These are phyloP conservation scores for Caenorhabditis inopinata DNA, from an alignment of 1,140 invertebrate genomes.

Conservation along the genomic window DNA sequence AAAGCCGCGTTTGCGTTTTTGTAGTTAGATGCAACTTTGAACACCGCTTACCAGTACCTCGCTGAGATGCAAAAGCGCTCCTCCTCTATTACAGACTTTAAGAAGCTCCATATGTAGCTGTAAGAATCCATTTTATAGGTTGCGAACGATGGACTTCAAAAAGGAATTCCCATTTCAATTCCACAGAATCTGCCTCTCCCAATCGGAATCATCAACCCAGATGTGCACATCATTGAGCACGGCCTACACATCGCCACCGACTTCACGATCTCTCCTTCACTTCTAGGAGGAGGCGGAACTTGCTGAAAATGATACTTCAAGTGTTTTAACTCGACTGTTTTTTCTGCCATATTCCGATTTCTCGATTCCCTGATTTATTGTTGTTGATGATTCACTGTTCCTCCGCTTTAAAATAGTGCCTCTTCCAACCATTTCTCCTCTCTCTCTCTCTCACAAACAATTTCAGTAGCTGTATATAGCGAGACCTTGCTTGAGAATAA, in stretches of 20 bases:
- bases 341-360: background rate
- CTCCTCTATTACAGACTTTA: no score
- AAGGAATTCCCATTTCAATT: background rate
- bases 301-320: no score
- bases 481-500: background rate
- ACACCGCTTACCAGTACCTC: no score
- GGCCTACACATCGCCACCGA: conserved; percentile 59
- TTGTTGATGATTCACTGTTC: conserved; percentile 31
- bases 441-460: background rate
- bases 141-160: conserved; percentile 53
- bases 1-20: no score
- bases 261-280: conserved; percentile 57
- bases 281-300: conserved; percentile 36
- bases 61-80: no score
- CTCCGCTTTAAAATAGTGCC: conserved; percentile 25
- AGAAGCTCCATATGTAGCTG: no score
- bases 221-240: conserved; percentile 61
- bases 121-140: background rate
- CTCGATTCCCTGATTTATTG: background rate
- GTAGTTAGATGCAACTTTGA: no score
- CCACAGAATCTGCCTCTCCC: conserved; percentile 53
- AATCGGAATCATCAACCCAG: conserved; percentile 57
- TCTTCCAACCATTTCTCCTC: background rate
- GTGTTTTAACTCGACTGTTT: background rate
- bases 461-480: conserved; percentile 10